Conservation (phyloP, 2,797 vertebrate genomes). For the Pangasius mekongensis region DNA sequence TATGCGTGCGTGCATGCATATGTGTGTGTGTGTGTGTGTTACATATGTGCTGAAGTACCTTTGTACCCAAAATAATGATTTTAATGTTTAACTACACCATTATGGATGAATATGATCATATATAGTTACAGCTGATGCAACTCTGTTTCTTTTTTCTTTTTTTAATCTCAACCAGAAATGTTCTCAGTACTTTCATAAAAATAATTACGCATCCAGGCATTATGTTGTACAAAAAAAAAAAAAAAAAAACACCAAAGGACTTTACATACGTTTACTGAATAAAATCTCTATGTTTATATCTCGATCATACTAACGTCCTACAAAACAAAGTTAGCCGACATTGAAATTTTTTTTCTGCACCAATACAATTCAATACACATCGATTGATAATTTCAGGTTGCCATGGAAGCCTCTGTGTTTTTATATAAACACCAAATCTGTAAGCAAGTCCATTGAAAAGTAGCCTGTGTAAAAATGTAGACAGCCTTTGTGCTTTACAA, state of each 20-base stretch:
- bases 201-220: not conserved
- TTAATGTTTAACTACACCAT: not conserved
- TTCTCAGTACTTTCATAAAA: not conserved
- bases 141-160: too few species aligned
- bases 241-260: not conserved
- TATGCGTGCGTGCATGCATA: not conserved
- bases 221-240: too few species aligned
- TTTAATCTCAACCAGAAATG: not conserved
- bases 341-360: not conserved
- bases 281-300: not conserved
- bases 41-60: not conserved
- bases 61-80: slow-evolving; percentile 3
- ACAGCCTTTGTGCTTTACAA: not conserved
- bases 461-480: not conserved
- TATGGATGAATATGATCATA: not conserved
- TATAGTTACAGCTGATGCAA: not conserved
- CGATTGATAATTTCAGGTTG: not conserved
- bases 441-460: not conserved
- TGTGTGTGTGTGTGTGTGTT: not conserved
- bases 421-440: not conserved
- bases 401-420: not conserved
- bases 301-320: not conserved
- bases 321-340: not conserved
- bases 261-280: not conserved
- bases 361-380: too few species aligned